phyloP scores from a whole-genome alignment of 2,113 vertebrate genomes.

The Dasyprocta punctata region DNA sequence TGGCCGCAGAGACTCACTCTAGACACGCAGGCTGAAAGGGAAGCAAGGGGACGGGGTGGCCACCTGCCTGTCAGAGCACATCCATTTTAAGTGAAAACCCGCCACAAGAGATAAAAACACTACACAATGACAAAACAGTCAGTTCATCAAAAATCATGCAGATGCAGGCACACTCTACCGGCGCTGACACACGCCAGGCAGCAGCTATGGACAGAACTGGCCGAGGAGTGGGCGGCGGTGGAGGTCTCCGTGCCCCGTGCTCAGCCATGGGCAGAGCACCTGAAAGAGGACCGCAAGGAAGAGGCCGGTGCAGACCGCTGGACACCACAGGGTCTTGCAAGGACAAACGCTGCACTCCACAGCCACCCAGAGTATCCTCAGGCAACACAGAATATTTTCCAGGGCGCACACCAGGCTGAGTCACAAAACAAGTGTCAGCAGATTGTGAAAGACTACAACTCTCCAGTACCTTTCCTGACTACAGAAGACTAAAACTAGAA shows the following conservation, averaged over 20 bases:
- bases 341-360: neutral
- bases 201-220: neutral
- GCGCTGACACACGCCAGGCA: neutral
- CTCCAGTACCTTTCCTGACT: neutral
- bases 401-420: neutral
- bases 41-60: neutral
- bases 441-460: neutral
- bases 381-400: neutral
- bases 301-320: neutral
- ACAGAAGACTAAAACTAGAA: neutral
- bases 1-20: too few species aligned
- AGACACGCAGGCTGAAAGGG: neutral
- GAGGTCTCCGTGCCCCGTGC: neutral
- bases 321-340: neutral
- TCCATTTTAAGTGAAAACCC: neutral
- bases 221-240: fast-evolving
- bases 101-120: neutral
- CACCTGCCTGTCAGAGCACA: neutral
- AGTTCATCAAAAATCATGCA: neutral
- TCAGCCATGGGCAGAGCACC: neutral
- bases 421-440: neutral
- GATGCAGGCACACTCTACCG: too few species aligned
- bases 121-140: neutral
- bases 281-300: neutral
- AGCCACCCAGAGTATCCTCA: neutral